phyloP scores from a whole-genome alignment of 1,140 invertebrate species.

The Ctenoplectra terminalis region DNA sequence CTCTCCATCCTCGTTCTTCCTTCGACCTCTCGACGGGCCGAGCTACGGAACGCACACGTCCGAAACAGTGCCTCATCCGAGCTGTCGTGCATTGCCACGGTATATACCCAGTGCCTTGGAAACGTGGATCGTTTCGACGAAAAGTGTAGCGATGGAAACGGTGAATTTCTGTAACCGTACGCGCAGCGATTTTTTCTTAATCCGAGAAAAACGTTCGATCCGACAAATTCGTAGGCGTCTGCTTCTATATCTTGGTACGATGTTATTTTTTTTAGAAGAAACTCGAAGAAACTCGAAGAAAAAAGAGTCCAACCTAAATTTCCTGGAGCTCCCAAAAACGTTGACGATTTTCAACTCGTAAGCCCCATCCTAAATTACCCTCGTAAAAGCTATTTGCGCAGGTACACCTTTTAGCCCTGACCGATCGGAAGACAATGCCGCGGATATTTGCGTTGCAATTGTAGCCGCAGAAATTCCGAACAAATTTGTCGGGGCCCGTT shows the following conservation, averaged over 20 bases:
- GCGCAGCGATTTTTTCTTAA: too few species aligned
- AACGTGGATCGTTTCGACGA: neutral
- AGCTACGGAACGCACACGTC: neutral
- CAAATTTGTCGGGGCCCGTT: slow-evolving; percentile 12
- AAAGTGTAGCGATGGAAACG: too few species aligned
- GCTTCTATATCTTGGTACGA: too few species aligned
- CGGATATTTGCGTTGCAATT: slow-evolving; percentile 20
- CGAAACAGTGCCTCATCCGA: neutral
- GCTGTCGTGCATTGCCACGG: slow-evolving; percentile 25
- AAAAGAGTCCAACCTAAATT: too few species aligned
- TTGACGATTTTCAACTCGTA: too few species aligned
- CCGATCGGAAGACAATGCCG: neutral
- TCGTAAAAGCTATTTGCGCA: neutral
- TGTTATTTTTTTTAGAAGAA: too few species aligned
- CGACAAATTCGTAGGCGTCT: too few species aligned
- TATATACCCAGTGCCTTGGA: slow-evolving; percentile 18
- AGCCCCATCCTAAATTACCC: neutral
- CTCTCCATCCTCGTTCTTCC: neutral
- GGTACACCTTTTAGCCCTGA: neutral
- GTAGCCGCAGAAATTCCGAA: neutral
- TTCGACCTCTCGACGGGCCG: neutral
- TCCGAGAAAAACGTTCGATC: too few species aligned
- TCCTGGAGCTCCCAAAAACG: too few species aligned
- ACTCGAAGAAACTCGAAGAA: too few species aligned
- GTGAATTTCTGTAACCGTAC: too few species aligned